Percentiles rank a stretch among this genome's conserved stretches.
Evolutionary conservation across 2,113 vertebrate species (phyloP).

Genomic region (Tinamus guttatus): DNA sequence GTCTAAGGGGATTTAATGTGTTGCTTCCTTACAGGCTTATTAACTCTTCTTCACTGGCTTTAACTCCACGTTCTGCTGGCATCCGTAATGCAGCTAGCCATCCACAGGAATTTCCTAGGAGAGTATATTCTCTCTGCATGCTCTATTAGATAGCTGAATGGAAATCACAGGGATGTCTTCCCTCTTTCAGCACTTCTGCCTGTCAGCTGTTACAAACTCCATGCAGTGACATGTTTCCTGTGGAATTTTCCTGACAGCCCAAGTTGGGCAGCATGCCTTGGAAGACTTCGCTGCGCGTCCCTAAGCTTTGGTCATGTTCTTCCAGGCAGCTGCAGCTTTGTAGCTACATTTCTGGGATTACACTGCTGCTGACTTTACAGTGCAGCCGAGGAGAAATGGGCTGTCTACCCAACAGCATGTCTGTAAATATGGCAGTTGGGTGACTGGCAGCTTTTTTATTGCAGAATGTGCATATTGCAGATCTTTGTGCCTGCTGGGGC

Average conservation of each 20-base stretch:
- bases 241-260: neutral
- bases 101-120: neutral
- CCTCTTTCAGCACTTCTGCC: neutral
- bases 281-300: neutral
- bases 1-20: neutral
- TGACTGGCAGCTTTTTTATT: neutral
- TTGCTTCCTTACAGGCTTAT: neutral
- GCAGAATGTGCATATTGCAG: neutral
- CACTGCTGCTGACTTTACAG: constrained; percentile 8
- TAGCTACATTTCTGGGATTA: neutral
- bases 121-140: neutral
- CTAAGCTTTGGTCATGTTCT: neutral
- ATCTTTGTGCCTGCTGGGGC: neutral
- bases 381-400: neutral
- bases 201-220: neutral
- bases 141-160: neutral
- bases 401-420: neutral
- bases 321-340: neutral
- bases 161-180: neutral
- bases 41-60: neutral
- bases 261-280: neutral
- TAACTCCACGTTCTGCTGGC: neutral
- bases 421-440: constrained; percentile 1
- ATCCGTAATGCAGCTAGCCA: neutral
- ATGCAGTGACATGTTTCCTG: neutral